Percentiles rank a stretch among this genome's conserved stretches.
These are phyloP conservation scores for Tachypleus tridentatus DNA, from an alignment of 1,140 invertebrate species.

Conservation along the genomic window DNA sequence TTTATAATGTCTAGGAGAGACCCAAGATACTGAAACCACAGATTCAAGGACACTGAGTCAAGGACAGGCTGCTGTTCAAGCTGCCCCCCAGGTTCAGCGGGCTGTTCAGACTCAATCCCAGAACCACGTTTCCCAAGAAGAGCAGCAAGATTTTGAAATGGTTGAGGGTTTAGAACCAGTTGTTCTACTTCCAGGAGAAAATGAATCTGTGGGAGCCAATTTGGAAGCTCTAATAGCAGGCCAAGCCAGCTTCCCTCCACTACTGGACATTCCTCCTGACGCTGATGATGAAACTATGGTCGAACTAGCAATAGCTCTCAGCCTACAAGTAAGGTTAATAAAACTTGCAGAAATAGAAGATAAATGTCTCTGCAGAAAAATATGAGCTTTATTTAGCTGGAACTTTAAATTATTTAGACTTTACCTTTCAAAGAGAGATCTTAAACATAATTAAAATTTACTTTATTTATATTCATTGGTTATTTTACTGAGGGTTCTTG, in stretches of 20 bases:
- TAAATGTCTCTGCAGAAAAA: too few species aligned
- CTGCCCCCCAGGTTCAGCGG: slow-evolving; percentile 3
- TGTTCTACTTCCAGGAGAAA: slow-evolving; percentile 33
- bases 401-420: too few species aligned
- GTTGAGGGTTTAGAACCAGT: slow-evolving; percentile 38
- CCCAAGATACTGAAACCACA: slow-evolving; percentile 13
- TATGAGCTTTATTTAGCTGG: too few species aligned
- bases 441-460: too few species aligned
- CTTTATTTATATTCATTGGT: too few species aligned
- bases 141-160: slow-evolving; percentile 21
- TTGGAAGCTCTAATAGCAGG: slow-evolving; percentile 56
- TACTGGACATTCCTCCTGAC: slow-evolving; percentile 79
- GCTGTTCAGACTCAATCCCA: slow-evolving; percentile 12
- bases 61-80: slow-evolving; percentile 13
- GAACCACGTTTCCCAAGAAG: slow-evolving; percentile 10
- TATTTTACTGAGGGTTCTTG: too few species aligned
- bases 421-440: too few species aligned
- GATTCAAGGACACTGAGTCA: slow-evolving; percentile 13
- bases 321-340: slow-evolving; percentile 51
- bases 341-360: background rate
- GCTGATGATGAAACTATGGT: slow-evolving; percentile 94
- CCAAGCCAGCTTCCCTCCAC: slow-evolving; percentile 45
- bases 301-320: slow-evolving; percentile 86
- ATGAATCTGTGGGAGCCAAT: slow-evolving; percentile 25
- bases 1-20: slow-evolving; percentile 7